Conservation (phyloP, 2,113 vertebrate species). For the Mobula hypostoma region DNA sequence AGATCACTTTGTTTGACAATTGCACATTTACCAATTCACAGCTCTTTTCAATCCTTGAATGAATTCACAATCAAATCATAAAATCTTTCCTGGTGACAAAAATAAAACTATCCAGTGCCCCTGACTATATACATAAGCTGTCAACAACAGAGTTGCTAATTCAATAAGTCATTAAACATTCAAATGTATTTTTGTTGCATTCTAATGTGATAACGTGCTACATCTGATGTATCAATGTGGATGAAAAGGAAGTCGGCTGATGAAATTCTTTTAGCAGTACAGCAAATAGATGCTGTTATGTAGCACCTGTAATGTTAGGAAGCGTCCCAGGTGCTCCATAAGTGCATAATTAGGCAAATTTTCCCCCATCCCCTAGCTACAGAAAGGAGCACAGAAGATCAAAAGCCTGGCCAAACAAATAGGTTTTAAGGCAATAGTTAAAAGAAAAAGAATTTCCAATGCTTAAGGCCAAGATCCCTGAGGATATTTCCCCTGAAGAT, state of each 20-base stretch:
- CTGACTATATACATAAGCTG: background rate
- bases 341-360: background rate
- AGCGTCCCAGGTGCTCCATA: background rate
- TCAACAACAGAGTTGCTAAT: background rate
- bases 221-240: background rate
- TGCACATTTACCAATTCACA: slow-evolving; percentile 23
- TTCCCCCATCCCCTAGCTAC: background rate
- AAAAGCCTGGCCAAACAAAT: background rate
- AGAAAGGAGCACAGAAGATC: background rate
- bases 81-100: background rate
- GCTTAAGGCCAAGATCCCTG: background rate
- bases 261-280: background rate
- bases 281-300: background rate
- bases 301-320: background rate
- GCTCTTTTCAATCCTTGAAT: background rate
- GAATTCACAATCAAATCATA: background rate
- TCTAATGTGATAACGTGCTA: background rate
- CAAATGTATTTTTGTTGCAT: background rate
- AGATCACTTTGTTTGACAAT: slow-evolving; percentile 9
- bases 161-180: background rate
- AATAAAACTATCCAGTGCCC: background rate
- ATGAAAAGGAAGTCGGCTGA: no score
- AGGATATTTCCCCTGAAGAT: background rate
- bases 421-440: background rate
- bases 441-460: background rate